Evolutionary conservation across 2,797 vertebrate species (phyloP).

Genomic region (Acridotheres tristis): DNA sequence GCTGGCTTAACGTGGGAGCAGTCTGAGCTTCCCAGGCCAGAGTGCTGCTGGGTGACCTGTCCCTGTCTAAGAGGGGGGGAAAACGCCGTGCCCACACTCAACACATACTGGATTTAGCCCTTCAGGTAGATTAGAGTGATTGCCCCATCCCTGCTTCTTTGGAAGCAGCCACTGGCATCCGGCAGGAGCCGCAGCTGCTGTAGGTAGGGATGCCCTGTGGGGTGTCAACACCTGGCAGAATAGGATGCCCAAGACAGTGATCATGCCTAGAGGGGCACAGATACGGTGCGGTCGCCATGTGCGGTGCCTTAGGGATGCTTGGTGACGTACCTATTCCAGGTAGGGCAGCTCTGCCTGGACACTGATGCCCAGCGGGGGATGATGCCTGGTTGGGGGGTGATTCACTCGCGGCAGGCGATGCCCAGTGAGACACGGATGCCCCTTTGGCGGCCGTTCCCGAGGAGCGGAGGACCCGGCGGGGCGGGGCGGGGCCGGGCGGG

Average conservation of each 20-base stretch:
- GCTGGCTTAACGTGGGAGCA: rapidly evolving
- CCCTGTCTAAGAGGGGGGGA: background rate
- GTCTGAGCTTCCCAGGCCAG: background rate
- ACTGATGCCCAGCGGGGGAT: rapidly evolving
- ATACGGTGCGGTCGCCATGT: rapidly evolving
- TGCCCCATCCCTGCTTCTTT: background rate
- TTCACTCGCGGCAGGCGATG: background rate
- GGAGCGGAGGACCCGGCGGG: background rate
- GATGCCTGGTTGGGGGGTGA: background rate
- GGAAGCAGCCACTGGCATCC: background rate
- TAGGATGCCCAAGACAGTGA: rapidly evolving
- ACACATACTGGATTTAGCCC: background rate
- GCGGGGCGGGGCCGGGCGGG: background rate
- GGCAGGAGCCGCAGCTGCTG: background rate
- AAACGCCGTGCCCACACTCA: background rate
- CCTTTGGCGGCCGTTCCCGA: background rate
- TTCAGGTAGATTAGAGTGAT: background rate
- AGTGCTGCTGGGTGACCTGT: background rate
- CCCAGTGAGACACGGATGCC: background rate
- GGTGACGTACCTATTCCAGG: background rate
- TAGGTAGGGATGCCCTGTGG: background rate
- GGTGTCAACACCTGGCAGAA: background rate
- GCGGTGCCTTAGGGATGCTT: no score
- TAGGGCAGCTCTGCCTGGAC: background rate
- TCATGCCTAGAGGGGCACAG: background rate